Evolutionary conservation across 2,888 invertebrate species (phyloP), one percentile per base, ranked within the genome.

Genomic region (Ochropacha duplaris): DNA sequence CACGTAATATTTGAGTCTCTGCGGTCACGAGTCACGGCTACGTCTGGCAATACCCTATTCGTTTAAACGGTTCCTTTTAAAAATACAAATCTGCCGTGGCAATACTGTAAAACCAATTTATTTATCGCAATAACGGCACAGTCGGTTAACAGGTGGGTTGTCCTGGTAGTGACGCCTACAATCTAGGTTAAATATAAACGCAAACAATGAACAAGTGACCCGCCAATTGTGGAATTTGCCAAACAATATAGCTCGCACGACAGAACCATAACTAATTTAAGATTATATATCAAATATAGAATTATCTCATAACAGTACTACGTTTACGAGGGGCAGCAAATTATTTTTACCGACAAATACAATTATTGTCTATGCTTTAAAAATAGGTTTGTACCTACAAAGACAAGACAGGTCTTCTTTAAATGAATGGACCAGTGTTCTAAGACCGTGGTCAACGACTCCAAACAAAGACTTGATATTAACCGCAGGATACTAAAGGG

Each of bases 161-260:
- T 57, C 54, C 66, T 74, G 66, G 26, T 66, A 66, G 77, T 81
- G 78, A 81, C 83, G 77, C 72, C 70, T 69, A 77, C 76, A 71
- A 66, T 68, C 61, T 57, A 70, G 66, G 71, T 73, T 76, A 76
- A 78, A 76, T 72, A 70, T 73, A 74, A 74, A 71, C 64, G 62
- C 65, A 74, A 66, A 82, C 74, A 77, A 73, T 66, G 71, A 66
- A 62, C 56, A 64, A 71, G 59, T 72, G 79, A 74, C 76, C 75
- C 75, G 65, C 62, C 69, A 68, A 65, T 67, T 67, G 66, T 60
- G 62, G 67, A 69, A 69, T 70, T 61, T 57, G 56, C 28, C 31
- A 11, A 34, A 52, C 28, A 31, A 19, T 24, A 6, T 14, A 6
- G 5, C n/a, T n/a, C n/a, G 36, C 36, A 36, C 14, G 14, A 16